Base-by-base conservation (phyloP, 2,797 vertebrate species). In the Cossypha polioptera region DNA sequence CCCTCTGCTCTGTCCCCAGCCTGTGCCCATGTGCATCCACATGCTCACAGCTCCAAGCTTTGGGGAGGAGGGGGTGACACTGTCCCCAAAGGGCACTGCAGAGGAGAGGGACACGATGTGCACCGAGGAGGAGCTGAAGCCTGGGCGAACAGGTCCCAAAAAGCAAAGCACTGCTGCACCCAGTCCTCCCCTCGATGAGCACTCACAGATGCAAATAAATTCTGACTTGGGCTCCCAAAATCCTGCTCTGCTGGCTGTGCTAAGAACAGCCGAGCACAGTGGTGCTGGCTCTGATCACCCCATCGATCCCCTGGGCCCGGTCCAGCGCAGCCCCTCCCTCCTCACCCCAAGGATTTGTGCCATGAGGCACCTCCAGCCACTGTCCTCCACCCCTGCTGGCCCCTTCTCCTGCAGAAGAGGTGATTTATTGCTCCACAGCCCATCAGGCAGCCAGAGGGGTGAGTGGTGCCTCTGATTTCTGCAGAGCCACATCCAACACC, bases 161-260 rank as follows among this genome's bases (percentile, higher is more conserved):
- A 48, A 0, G 0, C 3, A 3, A 51, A 36, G 73, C 35, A 2
- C 61, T 58, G 59, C 80, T 24, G 76, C 11, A 2, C 50, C 75
- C 2, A 15, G 62, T 72, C 58, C 65, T 94, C 25, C 29, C 66
- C 33, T 2, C 14, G 68, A 67, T 1, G 8, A 94, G 54, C 73
- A 16, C 84, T 97, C 86, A 78, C 74, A 50, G 95, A 96, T 86
- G 92, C 86, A 96, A 96, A 96, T 96, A 88, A 79, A 95, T 95
- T 96, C 96, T 33, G 48, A 95, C 68, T 73, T 59, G 87, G 86
- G 87, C 66, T 96, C 94, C 90, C 92, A 94, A 91, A 94, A 40
- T 81, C 91, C 95, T 47, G 71, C 92, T 92, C 94, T 90, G 91
- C 67, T 6, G 12, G 81, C 93, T 94, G 92, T 5, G n/a, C 95